phyloP scores from a whole-genome alignment of 2,888 invertebrate genomes.

The Idaea straminata region DNA sequence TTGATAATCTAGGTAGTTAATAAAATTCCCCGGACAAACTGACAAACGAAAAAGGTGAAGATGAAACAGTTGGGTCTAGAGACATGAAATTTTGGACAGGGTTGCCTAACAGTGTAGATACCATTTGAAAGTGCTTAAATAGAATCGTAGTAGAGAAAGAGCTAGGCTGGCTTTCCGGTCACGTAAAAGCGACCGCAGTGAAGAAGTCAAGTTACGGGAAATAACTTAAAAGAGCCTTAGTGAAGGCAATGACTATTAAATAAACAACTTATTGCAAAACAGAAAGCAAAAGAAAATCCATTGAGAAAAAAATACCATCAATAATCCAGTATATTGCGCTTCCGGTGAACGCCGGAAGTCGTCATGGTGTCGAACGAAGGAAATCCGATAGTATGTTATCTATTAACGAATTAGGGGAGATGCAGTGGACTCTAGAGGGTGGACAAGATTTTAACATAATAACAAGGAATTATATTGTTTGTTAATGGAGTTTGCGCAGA shows the following conservation, averaged over 20 bases:
- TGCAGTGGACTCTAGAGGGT: constrained; percentile 41
- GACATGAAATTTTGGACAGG: no score
- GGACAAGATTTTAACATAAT: constrained; percentile 52
- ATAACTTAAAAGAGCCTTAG: no score
- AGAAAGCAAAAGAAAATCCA: constrained; percentile 24
- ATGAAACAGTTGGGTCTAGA: no score
- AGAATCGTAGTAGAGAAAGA: no score
- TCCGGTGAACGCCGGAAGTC: constrained; percentile 64
- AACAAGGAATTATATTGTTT: constrained; percentile 29
- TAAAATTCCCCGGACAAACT: background rate
- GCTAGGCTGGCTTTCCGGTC: no score
- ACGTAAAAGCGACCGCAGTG: no score
- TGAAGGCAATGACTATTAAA: no score
- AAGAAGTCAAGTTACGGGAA: no score
- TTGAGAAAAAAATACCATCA: constrained; percentile 31
- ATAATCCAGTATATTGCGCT: constrained; percentile 48
- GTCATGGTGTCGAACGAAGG: constrained; percentile 57
- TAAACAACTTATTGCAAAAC: constrained; percentile 9
- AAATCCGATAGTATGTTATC: constrained; percentile 71
- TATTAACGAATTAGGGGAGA: constrained; percentile 76
- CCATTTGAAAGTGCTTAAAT: no score
- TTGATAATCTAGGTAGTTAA: background rate
- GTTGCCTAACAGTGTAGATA: no score
- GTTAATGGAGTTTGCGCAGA: constrained; percentile 10
- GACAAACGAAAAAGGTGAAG: no score